These are phyloP conservation scores for Trisateles emortualis DNA, from an alignment of 2,888 invertebrate species.

Conservation along the genomic window DNA sequence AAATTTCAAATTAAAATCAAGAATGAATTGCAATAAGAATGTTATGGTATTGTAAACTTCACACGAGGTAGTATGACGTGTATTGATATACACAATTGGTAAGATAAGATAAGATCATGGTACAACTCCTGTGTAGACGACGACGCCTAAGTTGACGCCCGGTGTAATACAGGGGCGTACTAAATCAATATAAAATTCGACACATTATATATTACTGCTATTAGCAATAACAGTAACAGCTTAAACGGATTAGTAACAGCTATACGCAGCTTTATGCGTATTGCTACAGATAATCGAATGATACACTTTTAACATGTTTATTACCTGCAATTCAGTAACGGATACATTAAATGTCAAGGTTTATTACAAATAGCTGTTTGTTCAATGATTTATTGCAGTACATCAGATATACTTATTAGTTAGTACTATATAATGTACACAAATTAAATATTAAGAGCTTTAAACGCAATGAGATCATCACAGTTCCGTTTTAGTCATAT, in stretches of 20 bases:
- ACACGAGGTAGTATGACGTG: no score
- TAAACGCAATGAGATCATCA: conserved; percentile 12
- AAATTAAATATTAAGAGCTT: conserved; percentile 9
- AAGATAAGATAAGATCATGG: no score
- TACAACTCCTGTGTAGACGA: no score
- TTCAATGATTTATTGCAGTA: conserved; percentile 34
- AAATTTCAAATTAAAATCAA: no score
- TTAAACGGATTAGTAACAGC: not conserved
- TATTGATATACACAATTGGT: no score
- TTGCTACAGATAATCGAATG: conserved; percentile 53
- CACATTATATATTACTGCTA: no score
- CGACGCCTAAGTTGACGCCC: no score
- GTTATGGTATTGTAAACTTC: no score
- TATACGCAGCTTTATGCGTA: conserved; percentile 23
- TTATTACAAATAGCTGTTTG: conserved; percentile 51
- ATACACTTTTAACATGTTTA: conserved; percentile 58
- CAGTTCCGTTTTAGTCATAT: conserved; percentile 6
- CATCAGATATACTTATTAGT: conserved; percentile 18
- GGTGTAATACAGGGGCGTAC: not conserved
- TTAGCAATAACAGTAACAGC: not conserved
- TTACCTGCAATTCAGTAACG: conserved; percentile 58
- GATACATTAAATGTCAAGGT: conserved; percentile 72
- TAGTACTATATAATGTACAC: not conserved
- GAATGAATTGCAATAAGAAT: no score
- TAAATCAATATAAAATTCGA: not conserved